phyloP scores from a whole-genome alignment of 2,113 vertebrate species.

The Ia io region DNA sequence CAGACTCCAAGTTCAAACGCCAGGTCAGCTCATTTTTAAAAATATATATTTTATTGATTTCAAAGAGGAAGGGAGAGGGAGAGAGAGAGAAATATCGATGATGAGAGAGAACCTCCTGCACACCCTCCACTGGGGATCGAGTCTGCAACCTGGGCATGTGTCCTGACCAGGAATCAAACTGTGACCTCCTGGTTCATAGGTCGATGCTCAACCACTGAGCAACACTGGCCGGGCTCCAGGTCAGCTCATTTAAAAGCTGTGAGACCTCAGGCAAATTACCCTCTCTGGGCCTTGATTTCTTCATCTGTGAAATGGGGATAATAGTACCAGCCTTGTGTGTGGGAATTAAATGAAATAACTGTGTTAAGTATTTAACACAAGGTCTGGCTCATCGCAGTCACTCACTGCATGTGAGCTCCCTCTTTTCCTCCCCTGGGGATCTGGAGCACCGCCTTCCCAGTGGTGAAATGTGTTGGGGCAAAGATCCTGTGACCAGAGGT shows the following conservation, averaged over 20 bases:
- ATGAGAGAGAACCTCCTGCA: too few relatives aligned
- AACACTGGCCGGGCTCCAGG: neutral
- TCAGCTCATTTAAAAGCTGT: neutral
- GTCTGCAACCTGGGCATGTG: too few relatives aligned
- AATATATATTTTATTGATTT: too few relatives aligned
- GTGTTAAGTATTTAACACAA: neutral
- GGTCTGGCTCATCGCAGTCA: fast-evolving
- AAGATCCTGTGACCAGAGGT: neutral
- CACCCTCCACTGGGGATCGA: too few relatives aligned
- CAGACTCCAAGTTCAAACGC: neutral
- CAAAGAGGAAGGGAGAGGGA: too few relatives aligned
- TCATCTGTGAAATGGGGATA: neutral
- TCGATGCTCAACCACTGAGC: too few relatives aligned
- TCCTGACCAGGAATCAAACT: too few relatives aligned
- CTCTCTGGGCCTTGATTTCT: neutral
- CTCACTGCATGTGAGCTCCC: neutral
- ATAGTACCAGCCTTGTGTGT: neutral
- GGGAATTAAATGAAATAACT: neutral
- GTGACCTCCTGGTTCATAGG: too few relatives aligned
- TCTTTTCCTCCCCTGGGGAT: neutral
- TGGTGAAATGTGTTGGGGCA: neutral
- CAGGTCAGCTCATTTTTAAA: neutral
- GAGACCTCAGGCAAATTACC: neutral
- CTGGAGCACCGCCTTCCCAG: neutral
- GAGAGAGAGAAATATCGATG: too few relatives aligned